These are phyloP conservation scores for Fulica atra DNA, from an alignment of 2,113 vertebrate species.

Conservation along the genomic window DNA sequence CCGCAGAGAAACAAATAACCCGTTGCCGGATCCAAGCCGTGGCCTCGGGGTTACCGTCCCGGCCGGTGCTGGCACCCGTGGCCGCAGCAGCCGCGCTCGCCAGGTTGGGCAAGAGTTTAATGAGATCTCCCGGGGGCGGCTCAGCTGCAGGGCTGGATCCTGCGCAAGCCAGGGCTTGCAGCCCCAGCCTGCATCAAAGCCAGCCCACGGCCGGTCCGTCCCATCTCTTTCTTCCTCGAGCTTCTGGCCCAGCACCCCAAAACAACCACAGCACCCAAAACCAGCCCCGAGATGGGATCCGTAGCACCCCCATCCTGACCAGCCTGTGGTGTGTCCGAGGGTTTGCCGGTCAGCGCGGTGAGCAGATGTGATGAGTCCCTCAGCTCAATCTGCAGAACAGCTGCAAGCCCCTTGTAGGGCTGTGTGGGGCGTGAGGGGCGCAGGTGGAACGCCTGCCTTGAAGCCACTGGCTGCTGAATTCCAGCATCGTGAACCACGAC, in stretches of 20 bases:
- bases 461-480: background rate
- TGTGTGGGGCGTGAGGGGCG: background rate
- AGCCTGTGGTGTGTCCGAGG: accelerated
- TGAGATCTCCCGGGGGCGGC: background rate
- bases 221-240: background rate
- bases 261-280: background rate
- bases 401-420: background rate
- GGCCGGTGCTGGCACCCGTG: background rate
- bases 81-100: background rate
- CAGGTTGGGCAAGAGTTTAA: conserved; percentile 18
- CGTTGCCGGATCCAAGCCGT: accelerated
- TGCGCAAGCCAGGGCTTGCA: background rate
- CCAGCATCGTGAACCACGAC: accelerated
- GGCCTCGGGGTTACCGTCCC: background rate
- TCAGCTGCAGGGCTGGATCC: background rate
- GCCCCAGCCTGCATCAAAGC: background rate
- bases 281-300: background rate
- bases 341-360: background rate
- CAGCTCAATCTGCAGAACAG: accelerated
- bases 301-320: background rate
- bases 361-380: background rate
- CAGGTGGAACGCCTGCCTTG: background rate
- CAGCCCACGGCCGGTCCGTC: accelerated
- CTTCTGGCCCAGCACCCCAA: background rate
- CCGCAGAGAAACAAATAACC: background rate